A percentile compares a stretch with the other conserved stretches of the same genome.
phyloP scores from a whole-genome alignment of 1,140 invertebrate genomes.

The Drosophila nebulosa region DNA sequence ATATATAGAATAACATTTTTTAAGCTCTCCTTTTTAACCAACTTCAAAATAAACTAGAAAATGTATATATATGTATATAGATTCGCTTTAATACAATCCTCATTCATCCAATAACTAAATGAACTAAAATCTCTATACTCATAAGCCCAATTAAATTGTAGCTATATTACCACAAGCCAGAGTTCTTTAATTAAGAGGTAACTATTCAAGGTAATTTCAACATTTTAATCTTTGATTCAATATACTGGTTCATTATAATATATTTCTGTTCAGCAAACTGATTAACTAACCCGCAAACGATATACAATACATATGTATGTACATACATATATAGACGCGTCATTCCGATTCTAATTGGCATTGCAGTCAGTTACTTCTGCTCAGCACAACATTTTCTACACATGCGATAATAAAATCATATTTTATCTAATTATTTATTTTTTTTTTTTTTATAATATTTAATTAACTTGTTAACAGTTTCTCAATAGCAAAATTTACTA shows the following conservation, averaged over 20 bases:
- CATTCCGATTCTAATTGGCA: not conserved
- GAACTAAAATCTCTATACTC: not conserved
- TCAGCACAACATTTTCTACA: conserved; percentile 25
- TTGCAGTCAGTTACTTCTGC: conserved; percentile 5
- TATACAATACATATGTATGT: no score
- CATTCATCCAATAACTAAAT: no score
- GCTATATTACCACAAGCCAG: not conserved
- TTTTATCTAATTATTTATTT: conserved; percentile 28
- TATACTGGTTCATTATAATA: not conserved
- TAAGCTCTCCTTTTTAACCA: no score
- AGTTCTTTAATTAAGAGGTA: not conserved
- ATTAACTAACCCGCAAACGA: no score
- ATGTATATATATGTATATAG: no score
- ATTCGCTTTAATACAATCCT: no score
- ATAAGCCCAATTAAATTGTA: not conserved
- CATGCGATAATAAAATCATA: conserved; percentile 12
- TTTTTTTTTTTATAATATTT: conserved; percentile 43
- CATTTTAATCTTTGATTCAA: not conserved
- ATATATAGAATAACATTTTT: no score
- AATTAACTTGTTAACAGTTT: conserved; percentile 79
- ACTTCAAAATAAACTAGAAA: no score
- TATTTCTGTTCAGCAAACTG: no score
- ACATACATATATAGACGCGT: not conserved
- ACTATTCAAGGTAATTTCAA: not conserved
- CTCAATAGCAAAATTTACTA: conserved; percentile 57